Conservation (phyloP, 2,113 vertebrate genomes). For the Epinephelus fuscoguttatus region DNA sequence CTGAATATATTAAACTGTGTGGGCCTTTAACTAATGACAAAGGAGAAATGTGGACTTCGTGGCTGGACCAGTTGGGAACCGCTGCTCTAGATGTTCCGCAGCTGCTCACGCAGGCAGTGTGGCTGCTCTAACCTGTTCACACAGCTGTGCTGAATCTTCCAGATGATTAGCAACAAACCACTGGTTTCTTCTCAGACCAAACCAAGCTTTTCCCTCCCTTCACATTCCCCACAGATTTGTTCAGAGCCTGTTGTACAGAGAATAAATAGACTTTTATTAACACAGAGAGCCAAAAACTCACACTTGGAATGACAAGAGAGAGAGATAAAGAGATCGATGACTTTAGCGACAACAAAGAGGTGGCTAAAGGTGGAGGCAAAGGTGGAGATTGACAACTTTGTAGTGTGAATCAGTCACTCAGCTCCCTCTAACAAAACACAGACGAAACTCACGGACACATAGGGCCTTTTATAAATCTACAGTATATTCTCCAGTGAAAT, state of each 20-base stretch:
- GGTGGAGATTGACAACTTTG: slow-evolving; percentile 21
- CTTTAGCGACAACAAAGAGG: slow-evolving; percentile 35
- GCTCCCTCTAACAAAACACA: slow-evolving; percentile 35
- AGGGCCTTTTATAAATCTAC: slow-evolving; percentile 30
- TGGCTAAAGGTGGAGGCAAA: slow-evolving; percentile 28
- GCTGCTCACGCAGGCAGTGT: too few relatives aligned
- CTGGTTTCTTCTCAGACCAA: background rate
- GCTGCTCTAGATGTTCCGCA: too few relatives aligned
- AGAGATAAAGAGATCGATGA: slow-evolving; percentile 36
- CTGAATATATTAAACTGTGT: too few relatives aligned
- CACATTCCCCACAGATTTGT: slow-evolving; percentile 10
- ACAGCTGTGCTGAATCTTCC: background rate
- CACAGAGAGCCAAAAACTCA: slow-evolving; percentile 49
- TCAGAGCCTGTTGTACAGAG: slow-evolving; percentile 48
- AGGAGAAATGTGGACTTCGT: too few relatives aligned
- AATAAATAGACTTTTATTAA: slow-evolving; percentile 75
- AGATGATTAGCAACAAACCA: background rate
- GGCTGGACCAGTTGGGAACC: too few relatives aligned
- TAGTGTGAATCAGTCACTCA: slow-evolving; percentile 2
- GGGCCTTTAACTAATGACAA: too few relatives aligned
- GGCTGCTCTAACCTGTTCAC: too few relatives aligned
- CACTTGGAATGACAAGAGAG: slow-evolving; percentile 47
- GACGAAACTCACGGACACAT: slow-evolving; percentile 17
- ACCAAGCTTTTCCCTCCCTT: background rate
- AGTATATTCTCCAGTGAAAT: slow-evolving; percentile 40